Conservation (phyloP, 2,113 vertebrate species). For the Ptilonorhynchus violaceus region DNA sequence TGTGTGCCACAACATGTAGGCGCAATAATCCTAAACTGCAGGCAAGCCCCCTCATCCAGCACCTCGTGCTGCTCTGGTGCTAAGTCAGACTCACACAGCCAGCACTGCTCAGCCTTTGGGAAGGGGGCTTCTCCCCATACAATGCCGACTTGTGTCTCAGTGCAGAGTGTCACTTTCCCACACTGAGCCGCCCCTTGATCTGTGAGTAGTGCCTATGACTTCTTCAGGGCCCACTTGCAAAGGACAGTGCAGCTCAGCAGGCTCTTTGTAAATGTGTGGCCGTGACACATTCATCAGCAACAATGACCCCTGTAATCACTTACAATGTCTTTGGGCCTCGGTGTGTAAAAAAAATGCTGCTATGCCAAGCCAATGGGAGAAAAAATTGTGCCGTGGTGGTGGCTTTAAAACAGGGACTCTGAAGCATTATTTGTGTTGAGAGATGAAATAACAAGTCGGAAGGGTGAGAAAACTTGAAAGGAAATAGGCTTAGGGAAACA, state of each 20-base stretch:
- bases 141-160: neutral
- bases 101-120: neutral
- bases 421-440: conserved; percentile 42
- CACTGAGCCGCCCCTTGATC: neutral
- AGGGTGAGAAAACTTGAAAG: conserved; percentile 34
- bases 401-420: neutral
- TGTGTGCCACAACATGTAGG: neutral
- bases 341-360: neutral
- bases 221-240: neutral
- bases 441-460: conserved; percentile 41
- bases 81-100: neutral
- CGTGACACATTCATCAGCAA: neutral
- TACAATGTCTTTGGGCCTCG: neutral
- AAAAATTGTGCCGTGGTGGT: neutral
- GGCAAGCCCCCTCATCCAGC: neutral
- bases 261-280: neutral
- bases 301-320: conserved; percentile 36
- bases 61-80: neutral
- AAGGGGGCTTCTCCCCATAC: neutral
- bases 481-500: conserved; percentile 58
- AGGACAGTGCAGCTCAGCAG: conserved; percentile 13
- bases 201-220: neutral
- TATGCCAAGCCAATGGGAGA: neutral
- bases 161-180: neutral
- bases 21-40: neutral